Evolutionary conservation across 2,113 vertebrate genomes (phyloP).

Genomic region (Takifugu flavidus): DNA sequence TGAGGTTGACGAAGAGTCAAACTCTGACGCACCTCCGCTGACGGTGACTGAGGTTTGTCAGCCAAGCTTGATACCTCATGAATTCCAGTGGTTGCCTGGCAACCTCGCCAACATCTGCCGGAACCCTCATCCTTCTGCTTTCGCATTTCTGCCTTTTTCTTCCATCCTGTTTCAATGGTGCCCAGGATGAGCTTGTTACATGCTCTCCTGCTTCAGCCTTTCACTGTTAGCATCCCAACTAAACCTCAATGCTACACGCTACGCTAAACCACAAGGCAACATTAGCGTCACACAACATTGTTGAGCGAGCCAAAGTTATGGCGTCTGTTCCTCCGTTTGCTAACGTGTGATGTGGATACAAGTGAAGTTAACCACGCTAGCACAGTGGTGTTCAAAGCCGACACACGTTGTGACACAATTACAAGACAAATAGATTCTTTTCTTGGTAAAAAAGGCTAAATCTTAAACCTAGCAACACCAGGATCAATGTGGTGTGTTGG

Average conservation of each 20-base stretch:
- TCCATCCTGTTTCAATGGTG: slow-evolving; percentile 2
- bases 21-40: slow-evolving; percentile 57
- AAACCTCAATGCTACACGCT: no score
- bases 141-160: not conserved
- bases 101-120: slow-evolving; percentile 47
- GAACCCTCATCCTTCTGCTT: slow-evolving; percentile 3
- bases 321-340: no score
- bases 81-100: slow-evolving; percentile 73
- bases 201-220: not conserved
- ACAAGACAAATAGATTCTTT: not conserved
- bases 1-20: not conserved
- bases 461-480: no score
- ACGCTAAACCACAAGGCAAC: no score
- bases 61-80: slow-evolving; percentile 63
- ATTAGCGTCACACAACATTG: no score
- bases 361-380: no score
- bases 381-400: not conserved
- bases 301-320: no score
- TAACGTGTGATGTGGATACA: no score
- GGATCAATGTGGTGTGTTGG: no score
- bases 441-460: no score
- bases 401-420: slow-evolving; percentile 3
- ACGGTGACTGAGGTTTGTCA: slow-evolving; percentile 58
- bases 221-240: no score
- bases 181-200: slow-evolving; percentile 11